Evolutionary conservation across 2,113 vertebrate species (phyloP).

Genomic region (Epinephelus fuscoguttatus): DNA sequence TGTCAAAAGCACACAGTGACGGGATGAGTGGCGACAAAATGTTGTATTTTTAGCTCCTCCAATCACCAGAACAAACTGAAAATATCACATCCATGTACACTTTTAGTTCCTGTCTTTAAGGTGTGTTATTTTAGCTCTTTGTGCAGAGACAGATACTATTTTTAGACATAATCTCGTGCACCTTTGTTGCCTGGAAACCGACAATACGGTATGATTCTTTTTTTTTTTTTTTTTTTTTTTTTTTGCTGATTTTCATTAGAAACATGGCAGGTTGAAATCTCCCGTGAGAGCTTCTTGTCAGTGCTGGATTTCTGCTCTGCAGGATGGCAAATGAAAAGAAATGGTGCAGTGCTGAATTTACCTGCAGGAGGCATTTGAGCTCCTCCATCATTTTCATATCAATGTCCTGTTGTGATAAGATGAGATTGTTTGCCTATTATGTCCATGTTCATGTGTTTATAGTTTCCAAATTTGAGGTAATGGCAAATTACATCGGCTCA

Average conservation of each 20-base stretch:
- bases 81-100: constrained; percentile 48
- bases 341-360: constrained; percentile 38
- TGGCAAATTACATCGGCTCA: constrained; percentile 34
- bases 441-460: neutral
- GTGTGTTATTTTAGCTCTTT: constrained; percentile 56
- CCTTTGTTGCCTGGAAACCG: constrained; percentile 80
- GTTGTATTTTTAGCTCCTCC: constrained; percentile 65
- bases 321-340: constrained; percentile 8
- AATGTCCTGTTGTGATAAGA: constrained; percentile 12
- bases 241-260: constrained; percentile 51
- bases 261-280: constrained; percentile 27
- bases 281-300: neutral
- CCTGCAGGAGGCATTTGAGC: constrained; percentile 35
- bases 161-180: constrained; percentile 65
- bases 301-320: neutral
- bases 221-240: constrained; percentile 32
- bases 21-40: constrained; percentile 3
- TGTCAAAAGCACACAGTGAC: constrained; percentile 29
- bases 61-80: constrained; percentile 38
- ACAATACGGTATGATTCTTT: constrained; percentile 32
- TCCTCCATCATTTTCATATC: constrained; percentile 49
- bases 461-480: constrained; percentile 9
- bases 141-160: constrained; percentile 62
- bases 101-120: constrained; percentile 54
- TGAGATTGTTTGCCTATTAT: constrained; percentile 24